A percentile compares a stretch with the other conserved stretches of the same genome.
These are phyloP conservation scores for Euura lappo DNA, from an alignment of 1,140 invertebrate genomes.

Conservation along the genomic window DNA sequence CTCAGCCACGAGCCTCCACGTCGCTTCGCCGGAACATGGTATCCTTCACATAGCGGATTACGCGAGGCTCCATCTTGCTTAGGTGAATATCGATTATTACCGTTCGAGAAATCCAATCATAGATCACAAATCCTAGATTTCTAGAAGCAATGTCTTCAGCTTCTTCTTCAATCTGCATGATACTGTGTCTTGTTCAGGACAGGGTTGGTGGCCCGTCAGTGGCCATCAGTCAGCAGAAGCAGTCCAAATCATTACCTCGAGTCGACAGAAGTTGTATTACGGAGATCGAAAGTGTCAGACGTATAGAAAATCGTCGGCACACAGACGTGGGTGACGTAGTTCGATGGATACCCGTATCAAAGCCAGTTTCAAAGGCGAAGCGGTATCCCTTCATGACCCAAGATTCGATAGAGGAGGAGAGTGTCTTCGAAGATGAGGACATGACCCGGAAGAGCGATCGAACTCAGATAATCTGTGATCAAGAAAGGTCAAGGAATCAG, in stretches of 20 bases:
- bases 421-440: background rate
- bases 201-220: constrained; percentile 37
- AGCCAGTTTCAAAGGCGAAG: background rate
- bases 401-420: constrained; percentile 1
- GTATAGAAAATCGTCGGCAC: constrained; percentile 46
- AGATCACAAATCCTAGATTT: too few species aligned
- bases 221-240: constrained; percentile 43
- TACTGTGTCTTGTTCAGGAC: constrained; percentile 30
- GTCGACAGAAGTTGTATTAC: constrained; percentile 48
- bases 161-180: background rate
- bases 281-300: constrained; percentile 46
- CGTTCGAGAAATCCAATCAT: too few species aligned
- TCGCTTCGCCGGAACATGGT: constrained; percentile 58
- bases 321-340: constrained; percentile 37
- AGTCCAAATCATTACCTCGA: constrained; percentile 44
- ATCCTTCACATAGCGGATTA: constrained; percentile 62
- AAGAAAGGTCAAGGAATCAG: background rate
- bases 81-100: constrained; percentile 31
- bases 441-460: background rate
- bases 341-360: background rate
- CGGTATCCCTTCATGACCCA: background rate
- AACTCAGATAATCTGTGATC: background rate
- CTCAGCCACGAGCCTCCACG: constrained; percentile 58
- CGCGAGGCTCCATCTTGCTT: constrained; percentile 52
- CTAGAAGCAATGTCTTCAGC: too few species aligned